Evolutionary conservation across 2,113 vertebrate genomes (phyloP), one percentile per base, ranked within the genome.

Genomic region (Passer montanus): DNA sequence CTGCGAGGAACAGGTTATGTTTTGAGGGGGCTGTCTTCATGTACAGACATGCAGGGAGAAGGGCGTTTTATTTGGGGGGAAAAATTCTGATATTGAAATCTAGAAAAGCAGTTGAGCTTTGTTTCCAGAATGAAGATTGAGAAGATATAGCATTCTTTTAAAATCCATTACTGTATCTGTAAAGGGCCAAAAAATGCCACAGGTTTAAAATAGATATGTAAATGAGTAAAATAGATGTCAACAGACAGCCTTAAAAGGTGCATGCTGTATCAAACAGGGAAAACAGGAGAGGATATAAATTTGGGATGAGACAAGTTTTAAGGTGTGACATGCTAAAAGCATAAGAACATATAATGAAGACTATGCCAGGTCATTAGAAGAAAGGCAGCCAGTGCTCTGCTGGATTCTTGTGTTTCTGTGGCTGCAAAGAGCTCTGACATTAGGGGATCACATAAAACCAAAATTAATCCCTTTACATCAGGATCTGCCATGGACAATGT

Each of bases 61-160:
- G 24, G 37, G 28, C 0, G 1, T 30, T n/a, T 0, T 3, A 26
- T 41, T 53, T 62, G 8, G 21, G 11, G 26, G 26, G n/a, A 43
- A 15, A 72, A 76, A 41, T 37, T 46, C 35, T 46, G 50, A 58
- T 46, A 41, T 4, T 44, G 39, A 56, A 70, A 69, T 33, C 30
- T 39, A 47, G 53, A 33, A 64, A 69, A 80, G 4, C 6, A 5
- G 44, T 53, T 56, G 26, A 72, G 60, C 33, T 79, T 87, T 75
- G 39, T 41, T 41, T 41, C 39, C 39, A 41, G 39, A 41, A 41
- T 41, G 39, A 41, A 41, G 39, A 41, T 41, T 41, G 39, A 41
- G 39, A 41, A 41, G 39, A 41, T 41, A 41, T 41, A 41, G 39
- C 37, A 26, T 20, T 78, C 26, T 60, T 52, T 70, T 2, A 4